A percentile compares a stretch with the other conserved stretches of the same genome.
Conservation (phyloP, 2,888 invertebrate genomes). For the Sicus ferrugineus region DNA sequence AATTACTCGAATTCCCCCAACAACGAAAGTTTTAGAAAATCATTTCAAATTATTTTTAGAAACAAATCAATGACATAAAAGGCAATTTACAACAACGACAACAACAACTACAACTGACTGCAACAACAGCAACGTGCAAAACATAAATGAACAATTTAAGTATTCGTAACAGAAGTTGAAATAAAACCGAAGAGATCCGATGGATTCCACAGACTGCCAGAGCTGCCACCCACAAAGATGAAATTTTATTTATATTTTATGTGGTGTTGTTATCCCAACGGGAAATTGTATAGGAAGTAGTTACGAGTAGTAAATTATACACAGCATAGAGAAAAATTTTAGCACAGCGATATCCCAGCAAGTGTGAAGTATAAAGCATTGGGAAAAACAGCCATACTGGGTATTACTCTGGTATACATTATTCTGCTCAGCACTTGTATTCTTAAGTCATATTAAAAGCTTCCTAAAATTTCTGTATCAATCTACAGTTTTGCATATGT, state of each 20-base stretch:
- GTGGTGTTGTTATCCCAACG: no score
- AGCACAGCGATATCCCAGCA: no score
- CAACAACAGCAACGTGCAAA: constrained; percentile 54
- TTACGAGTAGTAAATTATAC: no score
- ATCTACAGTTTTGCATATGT: no score
- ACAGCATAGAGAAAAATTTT: no score
- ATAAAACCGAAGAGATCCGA: constrained; percentile 5
- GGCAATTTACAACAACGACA: constrained; percentile 28
- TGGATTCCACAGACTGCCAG: constrained; percentile 40
- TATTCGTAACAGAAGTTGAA: constrained; percentile 18
- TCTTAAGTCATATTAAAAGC: no score
- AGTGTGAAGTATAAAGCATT: no score
- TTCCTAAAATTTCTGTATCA: no score
- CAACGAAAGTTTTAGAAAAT: constrained; percentile 8
- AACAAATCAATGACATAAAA: constrained; percentile 32
- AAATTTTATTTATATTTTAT: constrained; percentile 25
- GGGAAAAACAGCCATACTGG: no score
- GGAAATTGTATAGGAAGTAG: no score
- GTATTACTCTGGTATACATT: no score
- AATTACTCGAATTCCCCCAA: constrained; percentile 20
- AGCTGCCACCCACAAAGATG: constrained; percentile 46
- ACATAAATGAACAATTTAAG: constrained; percentile 38
- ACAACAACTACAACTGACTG: constrained; percentile 45
- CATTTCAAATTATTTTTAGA: constrained; percentile 18
- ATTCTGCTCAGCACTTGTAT: no score